phyloP scores from a whole-genome alignment of 1,140 invertebrate genomes.

The Cryptotermes secundus region DNA sequence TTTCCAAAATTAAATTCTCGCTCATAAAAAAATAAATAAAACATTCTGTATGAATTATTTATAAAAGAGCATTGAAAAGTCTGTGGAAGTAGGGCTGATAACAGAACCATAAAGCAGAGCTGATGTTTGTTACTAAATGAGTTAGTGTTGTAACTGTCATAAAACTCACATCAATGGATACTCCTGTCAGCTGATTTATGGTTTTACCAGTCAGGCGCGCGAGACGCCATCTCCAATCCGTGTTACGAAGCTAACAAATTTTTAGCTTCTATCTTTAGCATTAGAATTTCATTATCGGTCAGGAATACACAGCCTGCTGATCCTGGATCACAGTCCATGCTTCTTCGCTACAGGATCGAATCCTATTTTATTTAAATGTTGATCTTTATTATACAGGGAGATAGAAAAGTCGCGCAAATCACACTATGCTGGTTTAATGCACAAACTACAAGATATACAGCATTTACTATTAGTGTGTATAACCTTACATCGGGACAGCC shows the following conservation, averaged over 20 bases:
- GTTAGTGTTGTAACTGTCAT: background rate
- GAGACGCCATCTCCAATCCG: background rate
- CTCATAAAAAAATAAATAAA: background rate
- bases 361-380: too few species aligned
- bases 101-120: background rate
- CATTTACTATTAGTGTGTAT: too few species aligned
- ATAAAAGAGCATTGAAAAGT: background rate
- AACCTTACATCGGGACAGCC: too few species aligned
- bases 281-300: background rate
- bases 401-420: too few species aligned
- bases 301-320: background rate
- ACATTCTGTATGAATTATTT: background rate
- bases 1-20: constrained; percentile 3
- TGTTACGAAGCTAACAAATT: background rate
- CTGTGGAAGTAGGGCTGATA: background rate
- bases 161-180: background rate
- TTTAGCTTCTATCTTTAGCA: background rate
- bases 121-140: background rate
- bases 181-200: background rate
- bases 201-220: background rate
- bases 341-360: background rate
- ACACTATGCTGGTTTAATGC: too few species aligned
- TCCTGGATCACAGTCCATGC: too few species aligned
- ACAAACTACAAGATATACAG: too few species aligned
- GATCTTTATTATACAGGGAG: too few species aligned